Conservation (phyloP, 2,888 invertebrate species). For the Germaria angustata region DNA sequence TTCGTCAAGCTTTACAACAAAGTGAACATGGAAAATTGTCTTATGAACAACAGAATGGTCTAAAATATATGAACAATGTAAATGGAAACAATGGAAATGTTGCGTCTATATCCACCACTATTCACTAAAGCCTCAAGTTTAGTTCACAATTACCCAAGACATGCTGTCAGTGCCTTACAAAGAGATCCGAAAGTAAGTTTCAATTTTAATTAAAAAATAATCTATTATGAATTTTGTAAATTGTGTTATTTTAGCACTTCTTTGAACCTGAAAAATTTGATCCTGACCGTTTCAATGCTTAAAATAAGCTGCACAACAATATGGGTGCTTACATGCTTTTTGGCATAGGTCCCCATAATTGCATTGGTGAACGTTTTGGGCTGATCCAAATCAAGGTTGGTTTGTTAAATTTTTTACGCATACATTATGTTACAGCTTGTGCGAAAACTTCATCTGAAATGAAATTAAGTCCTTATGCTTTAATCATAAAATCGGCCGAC, state of each 20-base stretch:
- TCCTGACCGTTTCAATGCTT: constrained; percentile 71
- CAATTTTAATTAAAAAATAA: no score
- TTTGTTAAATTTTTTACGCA: constrained; percentile 70
- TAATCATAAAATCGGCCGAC: constrained; percentile 68
- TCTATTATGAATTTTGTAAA: no score
- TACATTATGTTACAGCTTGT: constrained; percentile 70
- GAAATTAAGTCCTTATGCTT: constrained; percentile 68
- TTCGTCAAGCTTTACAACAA: constrained; percentile 75
- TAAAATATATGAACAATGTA: constrained; percentile 80
- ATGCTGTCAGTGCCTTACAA: constrained; percentile 71
- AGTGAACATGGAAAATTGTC: constrained; percentile 76
- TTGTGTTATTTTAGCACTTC: constrained; percentile 69
- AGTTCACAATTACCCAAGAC: constrained; percentile 70
- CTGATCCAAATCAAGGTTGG: constrained; percentile 71
- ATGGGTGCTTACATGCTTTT: constrained; percentile 71
- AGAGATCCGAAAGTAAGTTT: constrained; percentile 71
- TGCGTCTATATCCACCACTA: constrained; percentile 78
- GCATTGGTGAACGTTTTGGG: constrained; percentile 74
- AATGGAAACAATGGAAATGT: constrained; percentile 77
- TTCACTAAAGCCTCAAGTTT: constrained; percentile 69
- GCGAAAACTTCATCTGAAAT: constrained; percentile 64
- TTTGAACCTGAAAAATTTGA: constrained; percentile 71
- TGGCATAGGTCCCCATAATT: constrained; percentile 72
- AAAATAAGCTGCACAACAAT: constrained; percentile 67
- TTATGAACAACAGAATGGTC: constrained; percentile 79